These are phyloP conservation scores for Aegypius monachus DNA, from an alignment of 2,113 vertebrate genomes.

Conservation along the genomic window DNA sequence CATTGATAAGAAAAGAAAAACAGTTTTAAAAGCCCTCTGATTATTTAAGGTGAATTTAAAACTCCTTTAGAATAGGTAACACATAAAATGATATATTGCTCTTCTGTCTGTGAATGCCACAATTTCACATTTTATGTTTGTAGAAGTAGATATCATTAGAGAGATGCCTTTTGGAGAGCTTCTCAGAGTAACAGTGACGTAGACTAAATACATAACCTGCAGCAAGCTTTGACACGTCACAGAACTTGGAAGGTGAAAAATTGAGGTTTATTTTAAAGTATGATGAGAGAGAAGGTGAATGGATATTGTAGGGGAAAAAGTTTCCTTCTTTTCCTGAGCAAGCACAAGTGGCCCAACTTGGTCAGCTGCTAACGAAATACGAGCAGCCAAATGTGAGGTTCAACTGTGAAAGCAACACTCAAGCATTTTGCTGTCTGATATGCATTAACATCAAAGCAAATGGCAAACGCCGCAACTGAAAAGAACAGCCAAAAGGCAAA, in stretches of 20 bases:
- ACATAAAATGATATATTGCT: background rate
- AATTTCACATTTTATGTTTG: background rate
- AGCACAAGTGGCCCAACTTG: background rate
- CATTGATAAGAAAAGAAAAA: background rate
- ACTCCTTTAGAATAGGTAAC: background rate
- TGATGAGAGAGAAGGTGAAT: background rate
- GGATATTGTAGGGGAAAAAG: background rate
- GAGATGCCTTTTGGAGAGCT: background rate
- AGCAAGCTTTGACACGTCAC: background rate
- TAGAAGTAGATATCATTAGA: background rate
- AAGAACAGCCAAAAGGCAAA: background rate
- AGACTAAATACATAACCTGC: background rate
- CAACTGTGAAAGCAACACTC: background rate
- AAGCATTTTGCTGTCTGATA: background rate
- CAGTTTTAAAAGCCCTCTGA: background rate
- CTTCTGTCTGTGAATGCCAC: background rate
- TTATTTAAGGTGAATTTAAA: background rate
- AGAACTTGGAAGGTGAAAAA: background rate
- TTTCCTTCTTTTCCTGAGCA: background rate
- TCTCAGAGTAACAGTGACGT: background rate
- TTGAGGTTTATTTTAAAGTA: background rate
- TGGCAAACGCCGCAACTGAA: background rate
- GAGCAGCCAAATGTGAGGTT: background rate
- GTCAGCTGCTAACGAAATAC: background rate
- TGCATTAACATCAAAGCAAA: background rate